These are phyloP conservation scores for Ciona savignyi DNA, from an alignment of 23 tunicate genomes.

Conservation along the genomic window DNA sequence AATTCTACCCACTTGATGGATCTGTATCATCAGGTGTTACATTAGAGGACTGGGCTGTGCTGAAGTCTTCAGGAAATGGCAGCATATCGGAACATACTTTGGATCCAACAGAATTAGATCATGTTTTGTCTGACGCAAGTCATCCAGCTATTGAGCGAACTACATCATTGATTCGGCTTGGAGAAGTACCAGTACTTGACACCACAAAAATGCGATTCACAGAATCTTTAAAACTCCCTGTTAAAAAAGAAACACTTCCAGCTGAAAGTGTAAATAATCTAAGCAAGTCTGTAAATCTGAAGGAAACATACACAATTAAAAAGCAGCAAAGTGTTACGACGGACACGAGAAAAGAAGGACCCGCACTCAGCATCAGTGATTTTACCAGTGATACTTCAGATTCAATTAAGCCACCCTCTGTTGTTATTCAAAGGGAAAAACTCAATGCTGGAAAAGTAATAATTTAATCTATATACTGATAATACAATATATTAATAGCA, in stretches of 20 bases:
- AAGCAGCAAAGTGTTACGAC: background rate
- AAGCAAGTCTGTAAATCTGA: background rate
- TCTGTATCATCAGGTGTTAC: background rate
- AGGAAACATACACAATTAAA: background rate
- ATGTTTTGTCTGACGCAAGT: background rate
- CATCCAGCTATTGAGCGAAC: constrained; percentile 1
- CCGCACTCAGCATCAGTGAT: constrained; percentile 47
- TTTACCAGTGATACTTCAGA: constrained; percentile 29
- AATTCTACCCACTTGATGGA: background rate
- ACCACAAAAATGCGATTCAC: background rate
- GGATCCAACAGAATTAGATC: constrained; percentile 7
- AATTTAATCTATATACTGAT: no score
- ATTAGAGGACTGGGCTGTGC: constrained; percentile 9
- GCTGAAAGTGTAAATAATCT: background rate
- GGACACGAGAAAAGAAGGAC: constrained; percentile 18
- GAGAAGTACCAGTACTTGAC: background rate
- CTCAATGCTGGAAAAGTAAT: constrained; percentile 2
- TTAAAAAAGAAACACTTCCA: background rate
- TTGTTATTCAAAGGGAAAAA: background rate
- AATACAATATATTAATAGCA: no score
- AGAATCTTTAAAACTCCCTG: background rate
- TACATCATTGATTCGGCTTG: constrained; percentile 6
- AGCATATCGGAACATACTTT: constrained; percentile 41
- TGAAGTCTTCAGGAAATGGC: constrained; percentile 6
- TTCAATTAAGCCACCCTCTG: constrained; percentile 6